Evolutionary conservation across 1,140 invertebrate genomes (phyloP), one percentile per base, ranked within the genome.

Genomic region (Drosophila lini): DNA sequence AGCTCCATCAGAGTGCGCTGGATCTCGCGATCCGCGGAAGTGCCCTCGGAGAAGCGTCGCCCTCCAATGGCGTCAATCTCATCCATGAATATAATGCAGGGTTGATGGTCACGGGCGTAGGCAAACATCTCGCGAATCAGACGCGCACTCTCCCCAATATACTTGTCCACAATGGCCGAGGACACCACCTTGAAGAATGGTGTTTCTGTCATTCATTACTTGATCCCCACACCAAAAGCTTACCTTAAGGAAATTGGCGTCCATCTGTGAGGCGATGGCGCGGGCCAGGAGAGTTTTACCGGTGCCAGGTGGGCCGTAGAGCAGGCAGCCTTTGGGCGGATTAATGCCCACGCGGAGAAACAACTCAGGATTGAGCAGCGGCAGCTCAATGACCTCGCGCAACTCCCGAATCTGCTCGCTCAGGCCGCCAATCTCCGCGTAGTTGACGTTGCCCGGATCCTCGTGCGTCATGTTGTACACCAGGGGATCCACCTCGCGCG

Each of bases 1-100:
- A 99, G 93, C 93, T 99, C 99, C 88, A 99, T 95, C 98, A 99
- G 99, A 5, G 99, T 99, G 91, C 99, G 95, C 93, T 99, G 99
- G 1, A 99, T 98, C 94, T 99, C 98, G 84, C 99, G 99, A 91
- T 99, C 98, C 9, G 98, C 97, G 57, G 98, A 99, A 32, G 98
- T 98, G 44, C 98, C 99, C 93, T 99, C 98, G 90, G 99, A 98
- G 93, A 99, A 99, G 53, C 94, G 94, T 28, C 98, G 98, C 47
- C 98, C 98, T 75, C 99, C 99, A 90, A 99, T 99, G 41, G 99
- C 99, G 93, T 99, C 99, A 90, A 99, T 99, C 95, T 99, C 99
- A 94, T 99, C 99, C 94, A 99, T 99, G 94, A 99, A 99, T 65
- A 99, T 99, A 3, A 99, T 94, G 93, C 99, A 99, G 4, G 99